Percentiles rank a stretch among this genome's conserved stretches.
Conservation (phyloP, 2,797 vertebrate genomes). For the Spatula clypeata region DNA sequence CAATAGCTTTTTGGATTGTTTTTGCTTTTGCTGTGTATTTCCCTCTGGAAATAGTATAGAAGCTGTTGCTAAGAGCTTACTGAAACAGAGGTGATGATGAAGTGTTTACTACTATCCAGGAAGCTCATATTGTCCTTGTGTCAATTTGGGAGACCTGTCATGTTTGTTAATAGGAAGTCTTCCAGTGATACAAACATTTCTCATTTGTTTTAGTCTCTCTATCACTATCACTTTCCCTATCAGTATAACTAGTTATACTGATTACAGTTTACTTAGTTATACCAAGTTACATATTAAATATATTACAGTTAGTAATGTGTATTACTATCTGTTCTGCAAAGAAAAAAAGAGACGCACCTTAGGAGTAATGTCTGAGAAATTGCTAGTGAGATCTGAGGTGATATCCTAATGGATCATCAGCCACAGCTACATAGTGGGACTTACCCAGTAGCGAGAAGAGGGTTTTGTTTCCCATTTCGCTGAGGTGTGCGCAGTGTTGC, state of each 20-base stretch:
- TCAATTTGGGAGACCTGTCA: background rate
- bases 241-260: background rate
- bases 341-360: background rate
- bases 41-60: background rate
- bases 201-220: accelerated
- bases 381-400: conserved; percentile 23
- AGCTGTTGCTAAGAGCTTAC: background rate
- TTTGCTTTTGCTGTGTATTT: background rate
- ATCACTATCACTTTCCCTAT: background rate
- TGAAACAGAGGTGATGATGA: background rate
- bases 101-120: background rate
- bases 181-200: background rate
- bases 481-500: background rate
- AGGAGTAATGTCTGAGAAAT: background rate
- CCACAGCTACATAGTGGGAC: conserved; percentile 34
- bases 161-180: background rate
- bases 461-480: conserved; percentile 6
- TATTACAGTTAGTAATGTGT: background rate
- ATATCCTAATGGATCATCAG: conserved; percentile 52
- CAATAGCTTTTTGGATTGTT: background rate
- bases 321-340: background rate
- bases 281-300: background rate
- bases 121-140: background rate
- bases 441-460: conserved; percentile 2
- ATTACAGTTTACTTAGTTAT: background rate